Evolutionary conservation across 2,797 vertebrate genomes (phyloP).

Genomic region (Hephaestus fuliginosus): DNA sequence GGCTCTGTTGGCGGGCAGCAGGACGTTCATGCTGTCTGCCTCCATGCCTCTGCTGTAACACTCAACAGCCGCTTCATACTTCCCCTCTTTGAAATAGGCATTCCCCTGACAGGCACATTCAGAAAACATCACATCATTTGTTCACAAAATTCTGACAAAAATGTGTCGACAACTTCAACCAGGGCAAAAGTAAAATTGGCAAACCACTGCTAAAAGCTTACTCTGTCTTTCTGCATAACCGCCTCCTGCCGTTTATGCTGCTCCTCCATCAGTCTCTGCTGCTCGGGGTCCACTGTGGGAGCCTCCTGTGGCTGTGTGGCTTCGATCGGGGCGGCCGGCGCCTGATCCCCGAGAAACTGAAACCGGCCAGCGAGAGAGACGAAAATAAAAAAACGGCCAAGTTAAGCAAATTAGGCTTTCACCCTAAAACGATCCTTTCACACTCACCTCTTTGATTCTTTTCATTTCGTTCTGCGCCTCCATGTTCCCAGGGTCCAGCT

Average conservation of each 20-base stretch:
- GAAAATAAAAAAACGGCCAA: not conserved
- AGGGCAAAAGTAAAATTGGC: not conserved
- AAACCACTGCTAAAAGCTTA: conserved; percentile 66
- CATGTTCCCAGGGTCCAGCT: conserved; percentile 90
- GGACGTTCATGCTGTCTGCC: conserved; percentile 91
- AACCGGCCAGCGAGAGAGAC: not conserved
- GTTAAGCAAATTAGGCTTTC: accelerated
- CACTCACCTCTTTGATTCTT: conserved; percentile 90
- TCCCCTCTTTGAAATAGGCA: conserved; percentile 96
- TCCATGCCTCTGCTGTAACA: conserved; percentile 93
- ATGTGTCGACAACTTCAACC: too few relatives aligned
- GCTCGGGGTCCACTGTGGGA: conserved; percentile 58
- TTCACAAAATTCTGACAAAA: not conserved
- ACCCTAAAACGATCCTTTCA: accelerated
- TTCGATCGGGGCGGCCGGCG: conserved; percentile 47
- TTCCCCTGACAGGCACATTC: conserved; percentile 89
- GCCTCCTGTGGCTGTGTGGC: conserved; percentile 17
- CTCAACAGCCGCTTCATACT: conserved; percentile 92
- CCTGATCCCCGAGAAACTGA: conserved; percentile 82
- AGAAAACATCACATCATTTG: not conserved
- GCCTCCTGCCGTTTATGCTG: conserved; percentile 92
- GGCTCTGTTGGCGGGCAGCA: conserved; percentile 96
- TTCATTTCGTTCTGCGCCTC: conserved; percentile 92
- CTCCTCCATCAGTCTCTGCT: conserved; percentile 79
- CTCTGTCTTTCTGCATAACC: conserved; percentile 92